Conservation (phyloP, 2,113 vertebrate genomes). For the Mionectes macconnelli region DNA sequence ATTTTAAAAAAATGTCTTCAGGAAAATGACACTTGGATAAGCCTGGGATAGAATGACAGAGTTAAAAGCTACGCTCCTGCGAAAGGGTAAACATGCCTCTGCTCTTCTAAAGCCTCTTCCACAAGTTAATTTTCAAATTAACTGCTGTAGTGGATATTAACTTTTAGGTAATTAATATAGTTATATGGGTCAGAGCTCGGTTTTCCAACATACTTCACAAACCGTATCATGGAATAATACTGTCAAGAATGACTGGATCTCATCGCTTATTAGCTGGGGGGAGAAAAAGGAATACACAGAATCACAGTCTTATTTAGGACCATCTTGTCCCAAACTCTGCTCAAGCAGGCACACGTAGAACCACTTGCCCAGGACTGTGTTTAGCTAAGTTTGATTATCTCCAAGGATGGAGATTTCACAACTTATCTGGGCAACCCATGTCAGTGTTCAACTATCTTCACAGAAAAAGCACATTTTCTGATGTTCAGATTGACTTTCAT, state of each 20-base stretch:
- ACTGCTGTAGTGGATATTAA: not conserved
- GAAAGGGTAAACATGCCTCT: not conserved
- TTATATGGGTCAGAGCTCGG: not conserved
- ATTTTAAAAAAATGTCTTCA: not conserved
- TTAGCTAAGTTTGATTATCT: not conserved
- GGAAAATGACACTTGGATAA: not conserved
- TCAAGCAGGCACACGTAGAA: not conserved
- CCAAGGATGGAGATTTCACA: not conserved
- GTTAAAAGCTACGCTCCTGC: not conserved
- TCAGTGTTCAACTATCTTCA: not conserved
- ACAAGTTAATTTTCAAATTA: not conserved
- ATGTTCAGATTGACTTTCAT: not conserved
- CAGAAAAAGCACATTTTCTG: not conserved
- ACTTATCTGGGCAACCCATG: not conserved
- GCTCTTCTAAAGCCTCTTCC: not conserved
- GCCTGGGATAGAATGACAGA: not conserved
- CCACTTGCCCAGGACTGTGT: fast-evolving
- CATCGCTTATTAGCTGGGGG: not conserved
- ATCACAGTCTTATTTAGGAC: not conserved
- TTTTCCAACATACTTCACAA: not conserved
- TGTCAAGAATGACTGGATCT: not conserved
- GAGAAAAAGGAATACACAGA: not conserved
- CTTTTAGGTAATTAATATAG: not conserved
- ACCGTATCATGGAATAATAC: not conserved
- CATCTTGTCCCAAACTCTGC: not conserved